These are phyloP conservation scores for Cyprinodon tularosa DNA, from an alignment of 2,113 vertebrate genomes.

Conservation along the genomic window DNA sequence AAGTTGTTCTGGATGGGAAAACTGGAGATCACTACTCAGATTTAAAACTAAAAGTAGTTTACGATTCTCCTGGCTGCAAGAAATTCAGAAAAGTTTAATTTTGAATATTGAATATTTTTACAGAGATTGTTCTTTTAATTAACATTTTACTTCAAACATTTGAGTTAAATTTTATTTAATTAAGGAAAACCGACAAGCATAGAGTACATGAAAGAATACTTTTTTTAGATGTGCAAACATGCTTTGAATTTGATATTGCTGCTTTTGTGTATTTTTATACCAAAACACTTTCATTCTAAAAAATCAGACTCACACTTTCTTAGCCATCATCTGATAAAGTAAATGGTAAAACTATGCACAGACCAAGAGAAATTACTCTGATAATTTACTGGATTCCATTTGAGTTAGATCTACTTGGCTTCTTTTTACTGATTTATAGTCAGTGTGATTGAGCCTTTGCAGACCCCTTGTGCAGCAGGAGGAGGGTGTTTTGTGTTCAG, in stretches of 20 bases:
- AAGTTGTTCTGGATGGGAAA: conserved; percentile 32
- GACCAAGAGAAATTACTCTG: background rate
- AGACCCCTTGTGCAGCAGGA: background rate
- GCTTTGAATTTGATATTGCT: background rate
- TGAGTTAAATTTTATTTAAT: background rate
- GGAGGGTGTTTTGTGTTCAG: conserved; percentile 34
- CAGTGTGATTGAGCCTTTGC: background rate
- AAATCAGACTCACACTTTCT: background rate
- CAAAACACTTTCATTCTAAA: too few relatives aligned
- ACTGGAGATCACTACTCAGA: background rate
- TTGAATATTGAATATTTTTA: background rate
- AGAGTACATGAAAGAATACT: background rate
- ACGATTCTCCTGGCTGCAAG: background rate
- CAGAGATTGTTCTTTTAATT: background rate
- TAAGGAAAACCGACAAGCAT: background rate
- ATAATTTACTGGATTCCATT: background rate
- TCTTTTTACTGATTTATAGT: background rate
- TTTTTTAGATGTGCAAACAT: background rate
- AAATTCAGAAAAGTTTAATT: background rate
- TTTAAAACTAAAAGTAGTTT: background rate
- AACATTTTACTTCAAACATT: background rate
- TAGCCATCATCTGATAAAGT: background rate
- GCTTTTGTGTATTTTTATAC: background rate
- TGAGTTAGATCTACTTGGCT: background rate
- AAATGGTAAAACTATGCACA: background rate